phyloP scores from a whole-genome alignment of 2,888 invertebrate genomes.

The Phengaris alcon region DNA sequence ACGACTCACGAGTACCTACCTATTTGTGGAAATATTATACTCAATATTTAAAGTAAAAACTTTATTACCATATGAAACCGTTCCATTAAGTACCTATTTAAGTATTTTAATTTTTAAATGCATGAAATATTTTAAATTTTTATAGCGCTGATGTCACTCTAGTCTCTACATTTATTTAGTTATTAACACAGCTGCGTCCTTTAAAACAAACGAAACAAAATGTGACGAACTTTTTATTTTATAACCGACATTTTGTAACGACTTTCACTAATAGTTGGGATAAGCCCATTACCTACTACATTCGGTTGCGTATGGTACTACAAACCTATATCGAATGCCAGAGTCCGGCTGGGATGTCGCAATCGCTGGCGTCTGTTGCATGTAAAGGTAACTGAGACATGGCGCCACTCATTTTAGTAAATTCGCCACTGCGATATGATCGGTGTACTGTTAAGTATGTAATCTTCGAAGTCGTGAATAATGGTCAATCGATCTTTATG shows the following conservation, averaged over 20 bases:
- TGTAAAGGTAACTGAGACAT: slow-evolving; percentile 51
- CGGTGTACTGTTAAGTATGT: not conserved
- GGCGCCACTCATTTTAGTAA: slow-evolving; percentile 51
- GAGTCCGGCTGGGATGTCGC: slow-evolving; percentile 62
- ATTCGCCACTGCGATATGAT: slow-evolving; percentile 22
- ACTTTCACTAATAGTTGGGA: slow-evolving; percentile 43
- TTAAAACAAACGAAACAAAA: slow-evolving; percentile 59
- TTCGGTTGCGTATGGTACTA: slow-evolving; percentile 43
- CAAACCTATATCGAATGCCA: slow-evolving; percentile 56
- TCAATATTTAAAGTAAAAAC: not conserved
- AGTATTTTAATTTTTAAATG: slow-evolving; percentile 26
- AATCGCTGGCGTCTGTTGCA: slow-evolving; percentile 63
- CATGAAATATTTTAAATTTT: slow-evolving; percentile 27
- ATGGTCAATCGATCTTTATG: not conserved
- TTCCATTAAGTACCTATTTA: slow-evolving; percentile 10
- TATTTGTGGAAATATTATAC: slow-evolving; percentile 1
- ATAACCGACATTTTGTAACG: slow-evolving; percentile 34
- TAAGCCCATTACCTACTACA: slow-evolving; percentile 36
- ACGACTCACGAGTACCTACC: not conserved
- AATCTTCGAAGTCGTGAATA: slow-evolving; percentile 12
- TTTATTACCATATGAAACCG: slow-evolving; percentile 7
- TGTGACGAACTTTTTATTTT: slow-evolving; percentile 43
- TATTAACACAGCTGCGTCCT: slow-evolving; percentile 73
- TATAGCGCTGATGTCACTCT: slow-evolving; percentile 61
- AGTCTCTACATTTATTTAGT: slow-evolving; percentile 37